Percentiles rank a stretch among this genome's conserved stretches.
phyloP scores from a whole-genome alignment of 1,140 invertebrate genomes.

The Steinernema khuongi region DNA sequence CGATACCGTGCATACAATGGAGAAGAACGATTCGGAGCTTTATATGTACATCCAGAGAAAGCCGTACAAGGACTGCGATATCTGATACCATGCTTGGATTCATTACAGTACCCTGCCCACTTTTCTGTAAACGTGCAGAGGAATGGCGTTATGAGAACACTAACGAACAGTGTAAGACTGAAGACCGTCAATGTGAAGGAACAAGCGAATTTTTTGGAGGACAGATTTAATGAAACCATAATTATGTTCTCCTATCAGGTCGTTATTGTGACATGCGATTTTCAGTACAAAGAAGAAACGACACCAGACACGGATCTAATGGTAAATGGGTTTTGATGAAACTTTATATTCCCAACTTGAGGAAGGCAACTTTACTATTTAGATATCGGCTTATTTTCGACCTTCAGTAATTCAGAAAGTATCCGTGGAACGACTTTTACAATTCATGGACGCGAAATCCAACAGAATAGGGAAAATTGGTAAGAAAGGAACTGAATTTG shows the following conservation, averaged over 20 bases:
- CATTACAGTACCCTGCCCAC: background rate
- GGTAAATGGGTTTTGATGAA: background rate
- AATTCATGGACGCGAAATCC: background rate
- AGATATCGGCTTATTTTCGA: background rate
- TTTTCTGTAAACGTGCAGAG: background rate
- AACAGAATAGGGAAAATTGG: background rate
- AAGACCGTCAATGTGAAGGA: background rate
- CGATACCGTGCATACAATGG: background rate
- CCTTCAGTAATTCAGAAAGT: background rate
- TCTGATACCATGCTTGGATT: background rate
- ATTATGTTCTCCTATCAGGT: background rate
- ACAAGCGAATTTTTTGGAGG: background rate
- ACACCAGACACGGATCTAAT: background rate
- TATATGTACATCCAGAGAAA: background rate
- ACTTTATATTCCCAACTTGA: too few species aligned
- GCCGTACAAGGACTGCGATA: background rate
- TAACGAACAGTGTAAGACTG: background rate
- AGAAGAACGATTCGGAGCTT: background rate
- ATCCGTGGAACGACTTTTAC: background rate
- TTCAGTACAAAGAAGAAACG: background rate
- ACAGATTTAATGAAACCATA: background rate
- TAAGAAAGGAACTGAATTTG: background rate
- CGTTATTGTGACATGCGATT: background rate
- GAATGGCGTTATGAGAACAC: background rate
- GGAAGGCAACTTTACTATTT: too few species aligned